Base-by-base conservation (phyloP, 2,888 invertebrate genomes). In the Cerastis rubricosa region DNA sequence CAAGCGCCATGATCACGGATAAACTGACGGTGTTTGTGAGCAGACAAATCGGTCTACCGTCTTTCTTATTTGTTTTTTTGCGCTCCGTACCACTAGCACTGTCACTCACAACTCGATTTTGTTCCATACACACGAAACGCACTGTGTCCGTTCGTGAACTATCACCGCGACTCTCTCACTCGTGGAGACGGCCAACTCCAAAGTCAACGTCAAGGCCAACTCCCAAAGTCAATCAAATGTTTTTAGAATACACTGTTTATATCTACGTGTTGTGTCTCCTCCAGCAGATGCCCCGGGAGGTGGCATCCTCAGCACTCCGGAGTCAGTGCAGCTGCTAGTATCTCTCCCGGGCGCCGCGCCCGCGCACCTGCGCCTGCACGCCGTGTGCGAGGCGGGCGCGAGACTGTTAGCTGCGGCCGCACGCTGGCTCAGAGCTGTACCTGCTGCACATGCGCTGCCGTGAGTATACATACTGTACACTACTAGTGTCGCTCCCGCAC, bases 311-410 rank as follows among this genome's bases (percentile, higher is more conserved):
- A 89, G 92, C 83, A 90, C 90, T 0, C 79, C 92, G 59, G 95
- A 93, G 83, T 91, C 93, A 0, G 87, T 90, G 17, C 88, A 88
- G 76, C 92, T 95, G 73, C 80, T 79, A 49, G 89, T 95, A 85
- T 70, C 91, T 2, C 89, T 98, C 64, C 98, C 98, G 22, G 97
- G 97, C 43, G 98, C 98, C 11, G 98, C 98, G 88, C 98, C 99
- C 22, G 97, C 98, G n/a, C 99, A 98, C 95, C 97, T 99, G 89
- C 99, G 99, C 87, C 98, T 99, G 90, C 99, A 99, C 96, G 99
- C 99, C 90, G 98, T 99, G 71, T 99, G 99, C 95, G 99, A 99
- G 97, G 99, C 98, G 87, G 99, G 99, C 43, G 99, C 99, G 4
- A 97, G 99, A 69, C 97, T 99, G 74, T 97, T 99, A 76, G 99